These are phyloP conservation scores for Cyprinodon brontotheroides DNA, from an alignment of 2,113 vertebrate genomes.

Conservation along the genomic window DNA sequence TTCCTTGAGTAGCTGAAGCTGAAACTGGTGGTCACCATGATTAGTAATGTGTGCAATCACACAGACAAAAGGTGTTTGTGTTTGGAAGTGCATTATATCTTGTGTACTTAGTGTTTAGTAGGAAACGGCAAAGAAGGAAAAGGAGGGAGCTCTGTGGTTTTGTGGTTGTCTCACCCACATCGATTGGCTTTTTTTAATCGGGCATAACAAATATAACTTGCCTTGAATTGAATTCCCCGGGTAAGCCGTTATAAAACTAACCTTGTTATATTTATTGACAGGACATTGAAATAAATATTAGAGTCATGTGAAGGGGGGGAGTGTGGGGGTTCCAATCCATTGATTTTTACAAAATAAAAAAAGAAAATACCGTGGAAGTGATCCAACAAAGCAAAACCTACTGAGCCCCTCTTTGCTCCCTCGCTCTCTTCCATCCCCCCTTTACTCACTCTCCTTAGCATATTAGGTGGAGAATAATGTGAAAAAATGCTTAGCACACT, in stretches of 20 bases:
- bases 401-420: constrained; percentile 49
- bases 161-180: constrained; percentile 56
- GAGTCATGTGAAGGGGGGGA: constrained; percentile 82
- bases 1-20: constrained; percentile 76
- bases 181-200: constrained; percentile 84
- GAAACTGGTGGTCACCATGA: constrained; percentile 62
- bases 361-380: constrained; percentile 77
- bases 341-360: constrained; percentile 88
- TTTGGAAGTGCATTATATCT: constrained; percentile 62
- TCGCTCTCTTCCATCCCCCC: constrained; percentile 40
- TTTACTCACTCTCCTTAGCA: constrained; percentile 79
- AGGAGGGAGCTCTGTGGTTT: constrained; percentile 28
- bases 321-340: constrained; percentile 83
- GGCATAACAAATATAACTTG: constrained; percentile 88
- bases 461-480: constrained; percentile 92
- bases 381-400: constrained; percentile 74
- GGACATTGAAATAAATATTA: constrained; percentile 94
- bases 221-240: constrained; percentile 85
- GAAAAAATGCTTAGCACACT: constrained; percentile 92
- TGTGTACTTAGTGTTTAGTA: constrained; percentile 38
- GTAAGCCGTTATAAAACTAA: constrained; percentile 90
- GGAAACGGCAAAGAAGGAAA: constrained; percentile 17
- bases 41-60: constrained; percentile 65
- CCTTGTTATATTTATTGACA: constrained; percentile 95
- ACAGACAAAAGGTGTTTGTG: constrained; percentile 53